Evolutionary conservation across 2,888 invertebrate genomes (phyloP), one percentile per base, ranked within the genome.

Genomic region (Cenopis cana): DNA sequence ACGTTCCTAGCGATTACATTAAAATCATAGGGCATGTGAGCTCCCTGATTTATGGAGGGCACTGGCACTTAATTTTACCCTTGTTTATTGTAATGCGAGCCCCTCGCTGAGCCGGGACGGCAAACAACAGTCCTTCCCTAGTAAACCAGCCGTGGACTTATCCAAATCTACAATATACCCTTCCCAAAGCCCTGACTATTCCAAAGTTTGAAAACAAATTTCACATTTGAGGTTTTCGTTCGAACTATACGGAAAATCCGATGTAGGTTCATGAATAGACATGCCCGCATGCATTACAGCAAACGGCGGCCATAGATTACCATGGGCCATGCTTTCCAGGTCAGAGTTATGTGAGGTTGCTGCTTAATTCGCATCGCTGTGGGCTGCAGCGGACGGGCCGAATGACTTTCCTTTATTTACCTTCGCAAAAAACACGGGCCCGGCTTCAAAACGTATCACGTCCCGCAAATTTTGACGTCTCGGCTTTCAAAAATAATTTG

Each of bases 31-130:
- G 76, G 77, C 79, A 79, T 79, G 78, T 76, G 77, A 76, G 82
- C 79, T 77, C 73, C 78, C 81, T 87, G 87, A 88, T 85, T 84
- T 83, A 88, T 87, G 81, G 76, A 70, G 77, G 74, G 74, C 65
- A 61, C 79, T 78, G 75, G 77, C 81, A 82, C 79, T 82, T 84
- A 77, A 84, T 85, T 80, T 80, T 76, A 77, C 77, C 77, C 77
- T 75, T 80, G 82, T 83, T 84, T 83, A 80, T 81, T 81, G 75
- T 82, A 80, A 83, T 83, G 78, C 73, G 75, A 73, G 76, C 69
- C 69, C 64, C 64, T n/a, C 57, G 50, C 52, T 68, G 75, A 77
- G 75, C 76, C 76, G 78, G 76, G 76, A 68, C 38, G 49, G 41
- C n/a, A 46, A 69, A 56, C 62, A 62, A 18, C 61, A 62, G 38